Evolutionary conservation across 2,113 vertebrate genomes (phyloP).

Genomic region (Taxidea taxus): DNA sequence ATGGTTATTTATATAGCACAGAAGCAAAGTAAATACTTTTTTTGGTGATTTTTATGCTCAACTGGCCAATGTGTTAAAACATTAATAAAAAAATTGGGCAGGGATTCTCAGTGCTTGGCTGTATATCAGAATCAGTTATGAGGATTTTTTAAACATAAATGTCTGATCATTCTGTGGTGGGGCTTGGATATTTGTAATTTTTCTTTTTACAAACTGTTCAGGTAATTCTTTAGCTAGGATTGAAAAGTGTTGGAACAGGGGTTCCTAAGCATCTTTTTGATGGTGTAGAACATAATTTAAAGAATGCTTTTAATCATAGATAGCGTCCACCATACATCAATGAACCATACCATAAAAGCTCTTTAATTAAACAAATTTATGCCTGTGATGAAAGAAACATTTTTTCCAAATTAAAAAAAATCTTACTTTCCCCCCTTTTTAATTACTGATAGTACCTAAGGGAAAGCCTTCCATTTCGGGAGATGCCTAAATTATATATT

Average conservation of each 20-base stretch:
- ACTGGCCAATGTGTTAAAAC: neutral
- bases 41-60: neutral
- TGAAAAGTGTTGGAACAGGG: neutral
- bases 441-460: neutral
- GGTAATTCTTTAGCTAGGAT: neutral
- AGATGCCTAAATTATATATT: neutral
- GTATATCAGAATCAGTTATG: neutral
- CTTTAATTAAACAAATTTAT: conserved; percentile 9
- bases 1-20: neutral
- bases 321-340: neutral
- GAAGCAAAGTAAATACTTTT: neutral
- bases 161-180: neutral
- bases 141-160: neutral
- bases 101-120: neutral
- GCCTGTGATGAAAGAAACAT: neutral
- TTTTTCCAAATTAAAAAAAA: neutral
- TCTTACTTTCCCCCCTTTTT: neutral
- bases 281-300: neutral
- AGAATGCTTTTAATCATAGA: neutral
- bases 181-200: neutral
- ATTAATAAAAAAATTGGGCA: neutral
- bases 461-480: neutral
- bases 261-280: neutral
- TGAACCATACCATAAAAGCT: neutral
- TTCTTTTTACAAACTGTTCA: neutral